Conservation (phyloP, 2,888 invertebrate genomes). For the Oxytorus armatus region DNA sequence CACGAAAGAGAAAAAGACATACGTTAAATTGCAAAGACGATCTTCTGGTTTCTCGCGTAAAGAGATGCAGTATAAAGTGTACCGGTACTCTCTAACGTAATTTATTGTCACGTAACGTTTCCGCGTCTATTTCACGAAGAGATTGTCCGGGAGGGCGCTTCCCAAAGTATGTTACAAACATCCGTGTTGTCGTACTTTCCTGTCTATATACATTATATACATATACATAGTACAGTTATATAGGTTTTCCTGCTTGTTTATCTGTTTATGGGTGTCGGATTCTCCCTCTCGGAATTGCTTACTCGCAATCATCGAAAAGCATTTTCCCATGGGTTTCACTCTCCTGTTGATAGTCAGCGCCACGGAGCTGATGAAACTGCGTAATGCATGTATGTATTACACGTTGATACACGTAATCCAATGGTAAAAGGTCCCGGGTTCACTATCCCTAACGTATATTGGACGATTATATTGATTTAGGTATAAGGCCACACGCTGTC, state of each 20-base stretch:
- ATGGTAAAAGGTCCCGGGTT: no score
- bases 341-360: constrained; percentile 4
- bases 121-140: constrained; percentile 38
- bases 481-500: no score
- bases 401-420: no score
- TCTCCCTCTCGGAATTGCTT: constrained; percentile 38
- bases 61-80: constrained; percentile 11
- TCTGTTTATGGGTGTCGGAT: constrained; percentile 60
- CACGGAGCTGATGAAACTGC: background rate
- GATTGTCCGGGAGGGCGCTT: constrained; percentile 45
- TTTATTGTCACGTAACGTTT: constrained; percentile 63
- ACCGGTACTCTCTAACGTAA: constrained; percentile 28
- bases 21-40: background rate
- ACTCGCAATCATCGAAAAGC: constrained; percentile 18
- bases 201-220: constrained; percentile 11
- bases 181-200: background rate
- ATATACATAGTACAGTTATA: constrained; percentile 1
- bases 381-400: background rate
- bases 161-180: constrained; percentile 22
- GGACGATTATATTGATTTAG: no score
- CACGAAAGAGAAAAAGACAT: background rate
- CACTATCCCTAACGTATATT: no score
- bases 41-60: background rate
- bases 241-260: constrained; percentile 28
- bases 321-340: constrained; percentile 62